Evolutionary conservation across 1,140 invertebrate species (phyloP), one percentile per base, ranked within the genome.

Genomic region (Berghia stephanieae): DNA sequence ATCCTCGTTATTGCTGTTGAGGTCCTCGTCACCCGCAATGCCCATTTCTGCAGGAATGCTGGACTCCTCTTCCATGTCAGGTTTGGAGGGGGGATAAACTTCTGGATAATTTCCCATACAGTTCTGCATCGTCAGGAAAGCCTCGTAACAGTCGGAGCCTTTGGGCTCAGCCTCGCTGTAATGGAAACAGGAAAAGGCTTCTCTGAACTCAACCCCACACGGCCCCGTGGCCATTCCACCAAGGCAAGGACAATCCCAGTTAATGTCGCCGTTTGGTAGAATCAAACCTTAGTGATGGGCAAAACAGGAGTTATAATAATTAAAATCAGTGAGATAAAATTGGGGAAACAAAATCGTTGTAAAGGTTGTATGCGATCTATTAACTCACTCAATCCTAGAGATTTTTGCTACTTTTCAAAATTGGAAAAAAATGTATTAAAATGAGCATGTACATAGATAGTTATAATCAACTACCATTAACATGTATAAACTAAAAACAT

Each of bases 221-320:
- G 97, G 97, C 2, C 97, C 97, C 4, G 95, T 96, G 5, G 96
- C 95, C 94, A 98, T 97, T 21, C 96, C 96, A 38, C 97, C 97
- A 27, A 98, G 91, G 90, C 97, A 99, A 0, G 97, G 97, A 85
- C 97, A 99, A 86, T 94, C 94, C 96, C 96, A 99, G 90, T 99
- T 99, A 76, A 99, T 98, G 66, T 95, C 93, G 6, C 97, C 97
- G 90, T 95, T 95, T 1, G 94, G 91, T 42, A 95, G 90, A 76
- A 98, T 93, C 1, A 98, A 90, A 40, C 97, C 96, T 76, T 93
- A 93, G 80, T 79, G 52, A 80, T 75, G 68, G 31, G 27, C 36
- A 73, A 42, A n/a, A n/a, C n/a, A n/a, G n/a, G n/a, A n/a, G n/a
- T n/a, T n/a, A n/a, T n/a, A n/a, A n/a, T n/a, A n/a, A n/a, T n/a